Evolutionary conservation across 2,888 invertebrate genomes (phyloP), one percentile per base, ranked within the genome.

Genomic region (Subacronicta megacephala): DNA sequence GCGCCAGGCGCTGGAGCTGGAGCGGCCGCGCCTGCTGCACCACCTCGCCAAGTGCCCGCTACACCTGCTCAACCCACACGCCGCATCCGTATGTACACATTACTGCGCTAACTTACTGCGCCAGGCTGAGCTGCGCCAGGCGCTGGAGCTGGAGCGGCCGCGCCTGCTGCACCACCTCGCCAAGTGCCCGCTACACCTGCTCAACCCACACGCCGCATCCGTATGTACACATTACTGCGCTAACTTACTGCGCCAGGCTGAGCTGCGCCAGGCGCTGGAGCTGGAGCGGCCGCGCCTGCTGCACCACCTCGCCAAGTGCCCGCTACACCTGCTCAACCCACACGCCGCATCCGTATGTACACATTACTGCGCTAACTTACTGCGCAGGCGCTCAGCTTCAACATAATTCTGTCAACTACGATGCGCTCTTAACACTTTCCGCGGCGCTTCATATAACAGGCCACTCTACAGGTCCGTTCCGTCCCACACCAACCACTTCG

Each of bases 61-160:
- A 12, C 47, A 74, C 3, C 62, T 72, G 41, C 69, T 74, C 31
- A 91, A 88, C 57, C 84, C 89, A 0, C 44, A 64, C 0, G 80
- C 66, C 0, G 82, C 83, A 0, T 55, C 80, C 33, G 91, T 92
- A 13, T 80, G 83, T 82, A 50, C 10, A 13, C 20, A 7, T 7
- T 7, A n/a, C n/a, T 29, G 10, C 12, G 29, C 29, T 12, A n/a
- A 3, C 5, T 31, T n/a, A 31, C 31, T 31, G n/a, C 12, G 31
- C n/a, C 5, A n/a, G n/a, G 31, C 31, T n/a, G 96, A 97, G 42
- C 94, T 99, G 23, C 94, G 95, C 15, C 95, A 96, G 60, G 94
- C 95, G 45, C 89, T 99, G 9, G 93, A 95, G 45, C 90, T 95
- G 37, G 96, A 97, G 77, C 53, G 40, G 0, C 33, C 17, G 15